Evolutionary conservation across 2,113 vertebrate genomes (phyloP).

Genomic region (Microcebus griseorufus): DNA sequence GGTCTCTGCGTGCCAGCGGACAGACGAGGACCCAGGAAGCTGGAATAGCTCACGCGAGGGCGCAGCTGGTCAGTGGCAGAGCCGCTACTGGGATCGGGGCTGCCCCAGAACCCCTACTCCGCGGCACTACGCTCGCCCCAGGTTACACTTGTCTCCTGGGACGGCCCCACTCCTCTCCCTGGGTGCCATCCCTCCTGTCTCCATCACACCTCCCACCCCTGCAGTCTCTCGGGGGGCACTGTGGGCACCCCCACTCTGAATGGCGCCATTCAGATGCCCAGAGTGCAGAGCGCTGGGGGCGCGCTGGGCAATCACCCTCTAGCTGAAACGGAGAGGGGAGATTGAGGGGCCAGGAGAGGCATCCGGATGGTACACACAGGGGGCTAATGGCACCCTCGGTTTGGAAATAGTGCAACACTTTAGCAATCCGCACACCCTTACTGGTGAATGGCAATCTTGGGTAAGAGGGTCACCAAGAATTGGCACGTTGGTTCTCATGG

Average conservation of each 20-base stretch:
- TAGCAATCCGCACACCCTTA: background rate
- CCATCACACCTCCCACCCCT: background rate
- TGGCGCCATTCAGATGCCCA: background rate
- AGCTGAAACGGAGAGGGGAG: background rate
- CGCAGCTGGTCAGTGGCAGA: background rate
- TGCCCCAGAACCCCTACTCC: background rate
- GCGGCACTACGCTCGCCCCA: background rate
- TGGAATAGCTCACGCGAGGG: background rate
- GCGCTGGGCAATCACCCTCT: background rate
- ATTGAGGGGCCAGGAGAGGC: background rate
- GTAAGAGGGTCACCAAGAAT: background rate
- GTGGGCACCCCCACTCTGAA: background rate
- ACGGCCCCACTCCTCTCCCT: background rate
- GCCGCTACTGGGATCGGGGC: background rate
- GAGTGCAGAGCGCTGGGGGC: background rate
- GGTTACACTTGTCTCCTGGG: background rate
- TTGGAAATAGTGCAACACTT: background rate
- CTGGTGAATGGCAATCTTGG: background rate
- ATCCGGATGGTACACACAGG: no score
- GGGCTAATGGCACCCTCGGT: background rate
- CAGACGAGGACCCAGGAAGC: background rate
- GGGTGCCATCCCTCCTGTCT: background rate
- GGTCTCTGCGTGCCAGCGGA: background rate
- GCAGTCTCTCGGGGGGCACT: background rate
- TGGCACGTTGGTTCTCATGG: background rate